These are phyloP conservation scores for Harpegnathos saltator DNA, from an alignment of 1,140 invertebrate genomes.

Conservation along the genomic window DNA sequence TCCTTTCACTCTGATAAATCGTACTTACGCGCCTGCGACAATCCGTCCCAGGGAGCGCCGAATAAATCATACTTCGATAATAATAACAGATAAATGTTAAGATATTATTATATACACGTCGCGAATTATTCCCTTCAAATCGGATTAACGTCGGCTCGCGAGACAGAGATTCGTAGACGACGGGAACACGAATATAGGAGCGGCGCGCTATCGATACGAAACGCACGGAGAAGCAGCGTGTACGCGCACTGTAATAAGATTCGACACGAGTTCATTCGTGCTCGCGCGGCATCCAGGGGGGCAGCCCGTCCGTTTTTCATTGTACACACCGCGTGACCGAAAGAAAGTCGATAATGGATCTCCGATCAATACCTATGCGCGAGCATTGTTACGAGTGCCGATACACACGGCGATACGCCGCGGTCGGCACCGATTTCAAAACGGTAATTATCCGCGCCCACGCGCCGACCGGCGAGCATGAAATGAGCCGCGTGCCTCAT, in stretches of 20 bases:
- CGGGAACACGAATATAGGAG: background rate
- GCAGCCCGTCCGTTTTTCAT: slow-evolving; percentile 47
- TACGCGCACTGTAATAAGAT: background rate
- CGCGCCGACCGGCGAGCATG: slow-evolving; percentile 52
- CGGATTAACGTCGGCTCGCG: too few species aligned
- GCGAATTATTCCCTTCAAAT: background rate
- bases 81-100: too few species aligned
- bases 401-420: slow-evolving; percentile 55
- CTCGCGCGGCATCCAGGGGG: slow-evolving; percentile 7
- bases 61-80: too few species aligned
- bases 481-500: slow-evolving; percentile 40
- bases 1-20: too few species aligned
- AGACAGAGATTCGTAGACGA: background rate
- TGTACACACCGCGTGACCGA: slow-evolving; percentile 26
- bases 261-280: background rate
- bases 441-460: slow-evolving; percentile 74
- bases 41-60: too few species aligned
- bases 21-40: too few species aligned
- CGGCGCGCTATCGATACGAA: background rate
- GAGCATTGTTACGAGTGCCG: slow-evolving; percentile 65
- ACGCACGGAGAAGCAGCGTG: slow-evolving; percentile 4
- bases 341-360: slow-evolving; percentile 68
- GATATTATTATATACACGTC: too few species aligned
- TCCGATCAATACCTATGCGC: slow-evolving; percentile 60
- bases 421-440: slow-evolving; percentile 69